phyloP scores from a whole-genome alignment of 2,888 invertebrate species.

The Therioaphis trifolii region DNA sequence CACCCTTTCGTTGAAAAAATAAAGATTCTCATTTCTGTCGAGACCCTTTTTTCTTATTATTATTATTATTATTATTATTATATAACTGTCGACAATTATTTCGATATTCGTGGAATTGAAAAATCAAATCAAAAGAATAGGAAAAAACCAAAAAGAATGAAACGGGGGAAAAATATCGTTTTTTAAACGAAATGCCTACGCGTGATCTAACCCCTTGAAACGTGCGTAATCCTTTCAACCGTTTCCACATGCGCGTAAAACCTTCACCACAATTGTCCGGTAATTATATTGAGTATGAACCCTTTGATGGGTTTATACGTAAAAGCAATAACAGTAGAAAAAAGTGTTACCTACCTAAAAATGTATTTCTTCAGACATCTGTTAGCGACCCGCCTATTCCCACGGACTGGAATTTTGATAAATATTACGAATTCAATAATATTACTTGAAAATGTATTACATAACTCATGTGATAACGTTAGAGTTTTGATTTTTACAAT shows the following conservation, averaged over 20 bases:
- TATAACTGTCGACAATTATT: slow-evolving; percentile 42
- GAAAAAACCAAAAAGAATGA: background rate
- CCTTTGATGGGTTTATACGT: slow-evolving; percentile 44
- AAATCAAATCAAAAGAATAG: slow-evolving; percentile 28
- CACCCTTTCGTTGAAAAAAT: slow-evolving; percentile 52
- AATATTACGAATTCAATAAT: background rate
- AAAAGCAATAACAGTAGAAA: slow-evolving; percentile 1
- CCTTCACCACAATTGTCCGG: slow-evolving; percentile 57
- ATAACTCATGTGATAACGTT: too few species aligned
- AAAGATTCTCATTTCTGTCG: slow-evolving; percentile 22
- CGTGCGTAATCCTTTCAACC: slow-evolving; percentile 56
- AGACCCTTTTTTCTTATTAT: slow-evolving; percentile 40
- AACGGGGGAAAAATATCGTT: slow-evolving; percentile 57
- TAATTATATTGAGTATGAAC: slow-evolving; percentile 57
- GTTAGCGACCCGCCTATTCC: slow-evolving; percentile 37
- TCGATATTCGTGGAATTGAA: slow-evolving; percentile 54
- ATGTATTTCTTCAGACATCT: slow-evolving; percentile 20
- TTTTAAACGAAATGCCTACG: slow-evolving; percentile 52
- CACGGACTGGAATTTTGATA: slow-evolving; percentile 19
- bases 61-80: slow-evolving; percentile 39
- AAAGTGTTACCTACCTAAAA: slow-evolving; percentile 20
- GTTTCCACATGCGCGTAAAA: slow-evolving; percentile 61
- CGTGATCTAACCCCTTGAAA: slow-evolving; percentile 57
- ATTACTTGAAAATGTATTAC: background rate
- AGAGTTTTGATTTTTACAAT: too few species aligned